Percentiles rank a stretch among this genome's conserved stretches.
These are phyloP conservation scores for Amphiprion clarkii DNA, from an alignment of 2,797 vertebrate species.

Conservation along the genomic window DNA sequence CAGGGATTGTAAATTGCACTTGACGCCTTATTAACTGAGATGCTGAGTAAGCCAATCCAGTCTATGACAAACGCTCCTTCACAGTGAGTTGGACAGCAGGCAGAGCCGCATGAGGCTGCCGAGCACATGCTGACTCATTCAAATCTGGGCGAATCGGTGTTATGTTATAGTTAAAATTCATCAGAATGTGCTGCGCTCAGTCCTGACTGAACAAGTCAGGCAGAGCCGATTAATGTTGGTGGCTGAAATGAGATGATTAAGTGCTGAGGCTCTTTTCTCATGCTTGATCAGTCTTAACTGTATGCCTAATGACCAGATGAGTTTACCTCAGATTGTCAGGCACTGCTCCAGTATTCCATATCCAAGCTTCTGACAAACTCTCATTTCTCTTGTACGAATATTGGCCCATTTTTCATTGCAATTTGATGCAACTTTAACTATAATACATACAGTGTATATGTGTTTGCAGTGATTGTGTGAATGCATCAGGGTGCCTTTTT, in stretches of 20 bases:
- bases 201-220: conserved; percentile 41
- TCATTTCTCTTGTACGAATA: conserved; percentile 3
- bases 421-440: background rate
- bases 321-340: conserved; percentile 33
- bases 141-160: conserved; percentile 59
- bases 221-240: conserved; percentile 60
- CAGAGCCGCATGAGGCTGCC: conserved; percentile 29
- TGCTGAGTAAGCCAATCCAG: conserved; percentile 64
- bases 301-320: conserved; percentile 44
- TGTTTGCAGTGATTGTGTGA: background rate
- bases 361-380: conserved; percentile 19
- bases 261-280: conserved; percentile 36
- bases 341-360: conserved; percentile 10
- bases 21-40: conserved; percentile 58
- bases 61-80: conserved; percentile 47
- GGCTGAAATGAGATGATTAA: conserved; percentile 66
- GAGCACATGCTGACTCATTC: conserved; percentile 63
- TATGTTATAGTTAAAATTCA: conserved; percentile 59
- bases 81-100: conserved; percentile 53
- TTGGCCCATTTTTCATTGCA: background rate
- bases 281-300: conserved; percentile 45
- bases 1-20: conserved; percentile 38
- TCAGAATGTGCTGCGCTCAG: conserved; percentile 34
- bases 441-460: background rate
- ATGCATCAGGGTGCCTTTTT: background rate